Conservation (phyloP, 2,797 vertebrate species). For the Coluber constrictor region DNA sequence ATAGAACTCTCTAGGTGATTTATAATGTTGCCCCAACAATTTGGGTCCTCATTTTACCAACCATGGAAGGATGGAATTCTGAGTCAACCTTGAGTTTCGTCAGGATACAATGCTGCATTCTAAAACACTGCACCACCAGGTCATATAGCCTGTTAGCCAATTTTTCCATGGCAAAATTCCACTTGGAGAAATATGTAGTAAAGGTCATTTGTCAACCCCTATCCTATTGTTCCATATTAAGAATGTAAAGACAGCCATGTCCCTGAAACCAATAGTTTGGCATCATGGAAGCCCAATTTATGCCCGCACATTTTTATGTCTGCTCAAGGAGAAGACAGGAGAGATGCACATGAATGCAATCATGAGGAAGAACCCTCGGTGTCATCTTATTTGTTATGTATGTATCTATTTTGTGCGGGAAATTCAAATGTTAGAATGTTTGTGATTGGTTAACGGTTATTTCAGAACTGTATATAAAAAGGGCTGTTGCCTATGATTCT, state of each 20-base stretch:
- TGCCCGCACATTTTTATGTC: not conserved
- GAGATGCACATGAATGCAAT: not conserved
- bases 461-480: no score
- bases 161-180: not conserved
- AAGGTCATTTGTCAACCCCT: not conserved
- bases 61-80: no score
- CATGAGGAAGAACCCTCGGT: not conserved
- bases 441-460: no score
- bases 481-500: no score
- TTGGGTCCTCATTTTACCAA: no score
- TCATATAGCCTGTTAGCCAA: not conserved
- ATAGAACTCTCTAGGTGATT: no score
- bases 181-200: not conserved
- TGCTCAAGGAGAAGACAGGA: not conserved
- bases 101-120: no score
- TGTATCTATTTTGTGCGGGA: no score
- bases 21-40: no score
- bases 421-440: no score
- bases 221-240: not conserved
- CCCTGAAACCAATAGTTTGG: not conserved
- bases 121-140: no score
- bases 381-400: conserved; percentile 12
- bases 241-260: not conserved
- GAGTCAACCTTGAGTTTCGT: no score
- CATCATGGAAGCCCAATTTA: not conserved